Conservation (phyloP, 1,140 invertebrate genomes). For the Periplaneta americana region DNA sequence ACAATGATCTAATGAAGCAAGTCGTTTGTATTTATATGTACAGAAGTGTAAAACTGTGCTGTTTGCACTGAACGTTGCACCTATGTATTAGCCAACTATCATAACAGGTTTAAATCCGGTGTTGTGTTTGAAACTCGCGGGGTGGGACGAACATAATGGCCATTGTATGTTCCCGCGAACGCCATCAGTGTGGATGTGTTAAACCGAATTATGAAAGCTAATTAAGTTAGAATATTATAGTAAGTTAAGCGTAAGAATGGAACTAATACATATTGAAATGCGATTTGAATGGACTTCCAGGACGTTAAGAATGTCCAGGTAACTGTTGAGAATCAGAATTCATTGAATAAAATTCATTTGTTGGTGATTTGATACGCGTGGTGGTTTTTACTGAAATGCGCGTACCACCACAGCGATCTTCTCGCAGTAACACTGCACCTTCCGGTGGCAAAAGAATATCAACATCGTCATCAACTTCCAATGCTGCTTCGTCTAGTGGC, state of each 20-base stretch:
- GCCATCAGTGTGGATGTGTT: background rate
- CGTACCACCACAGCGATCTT: background rate
- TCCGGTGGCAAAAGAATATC: background rate
- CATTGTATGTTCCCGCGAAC: background rate
- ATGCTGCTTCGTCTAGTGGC: background rate
- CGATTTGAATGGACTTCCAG: background rate
- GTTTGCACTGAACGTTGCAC: background rate
- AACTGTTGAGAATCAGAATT: background rate
- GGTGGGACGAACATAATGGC: background rate
- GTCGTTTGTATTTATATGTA: background rate
- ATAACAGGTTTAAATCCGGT: background rate
- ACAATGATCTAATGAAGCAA: background rate
- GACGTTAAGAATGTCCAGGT: background rate
- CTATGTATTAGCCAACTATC: background rate
- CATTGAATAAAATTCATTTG: too few relatives aligned
- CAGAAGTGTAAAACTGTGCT: background rate
- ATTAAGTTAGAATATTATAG: background rate
- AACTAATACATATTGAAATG: background rate
- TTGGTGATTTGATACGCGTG: too few relatives aligned
- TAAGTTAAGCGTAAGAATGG: background rate
- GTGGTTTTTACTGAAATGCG: background rate
- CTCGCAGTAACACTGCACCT: background rate
- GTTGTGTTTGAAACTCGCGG: too few relatives aligned
- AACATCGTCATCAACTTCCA: background rate
- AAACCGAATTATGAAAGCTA: background rate